Percentiles rank a stretch among this genome's conserved stretches.
phyloP scores from a whole-genome alignment of 1,140 invertebrate species.

The Zaprionus inermis region DNA sequence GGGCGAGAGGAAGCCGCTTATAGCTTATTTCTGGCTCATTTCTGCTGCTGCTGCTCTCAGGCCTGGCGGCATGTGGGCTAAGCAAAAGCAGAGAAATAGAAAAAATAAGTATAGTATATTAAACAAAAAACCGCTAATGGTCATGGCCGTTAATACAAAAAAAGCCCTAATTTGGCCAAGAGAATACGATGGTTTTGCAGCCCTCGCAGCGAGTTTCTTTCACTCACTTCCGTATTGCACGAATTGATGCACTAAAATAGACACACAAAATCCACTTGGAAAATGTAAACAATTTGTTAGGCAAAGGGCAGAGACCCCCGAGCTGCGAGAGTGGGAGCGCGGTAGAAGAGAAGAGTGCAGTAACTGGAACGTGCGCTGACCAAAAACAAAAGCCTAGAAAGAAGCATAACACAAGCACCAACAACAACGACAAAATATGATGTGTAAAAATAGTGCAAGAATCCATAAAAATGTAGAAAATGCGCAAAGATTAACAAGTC shows the following conservation, averaged over 20 bases:
- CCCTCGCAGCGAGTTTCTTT: not conserved
- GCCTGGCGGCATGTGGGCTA: constrained; percentile 53
- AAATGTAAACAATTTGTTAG: constrained; percentile 40
- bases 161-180: constrained; percentile 75
- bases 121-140: constrained; percentile 79
- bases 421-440: constrained; percentile 32
- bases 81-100: constrained; percentile 15
- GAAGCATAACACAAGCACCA: constrained; percentile 41
- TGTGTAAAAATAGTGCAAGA: constrained; percentile 75
- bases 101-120: constrained; percentile 1
- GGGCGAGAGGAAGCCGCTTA: constrained; percentile 67
- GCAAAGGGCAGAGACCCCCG: not conserved
- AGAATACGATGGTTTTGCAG: not conserved
- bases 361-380: constrained; percentile 43
- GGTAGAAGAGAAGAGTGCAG: not conserved
- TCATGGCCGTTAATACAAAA: constrained; percentile 77
- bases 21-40: constrained; percentile 6
- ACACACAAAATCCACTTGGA: constrained; percentile 15
- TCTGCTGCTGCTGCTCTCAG: constrained; percentile 9
- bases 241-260: constrained; percentile 38
- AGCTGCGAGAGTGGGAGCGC: not conserved
- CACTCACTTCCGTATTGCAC: constrained; percentile 38
- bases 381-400: constrained; percentile 38
- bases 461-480: constrained; percentile 75
- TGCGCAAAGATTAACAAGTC: constrained; percentile 61